Conservation (phyloP, 1,140 invertebrate genomes). For the Ladona fulva region DNA sequence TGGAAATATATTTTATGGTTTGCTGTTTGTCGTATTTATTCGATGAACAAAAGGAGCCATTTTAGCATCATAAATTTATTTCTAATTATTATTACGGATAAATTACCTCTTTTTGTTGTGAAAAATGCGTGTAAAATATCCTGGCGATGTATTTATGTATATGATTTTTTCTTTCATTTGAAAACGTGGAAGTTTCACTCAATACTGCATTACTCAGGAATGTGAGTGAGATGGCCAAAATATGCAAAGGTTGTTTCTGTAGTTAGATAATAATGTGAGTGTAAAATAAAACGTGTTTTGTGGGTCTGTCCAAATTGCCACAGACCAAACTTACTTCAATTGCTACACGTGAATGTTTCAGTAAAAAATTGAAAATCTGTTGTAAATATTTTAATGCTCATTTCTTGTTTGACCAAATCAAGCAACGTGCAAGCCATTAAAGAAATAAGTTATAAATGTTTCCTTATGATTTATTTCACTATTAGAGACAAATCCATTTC, state of each 20-base stretch:
- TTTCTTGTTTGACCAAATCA: constrained; percentile 2
- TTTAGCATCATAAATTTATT: neutral
- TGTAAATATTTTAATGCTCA: neutral
- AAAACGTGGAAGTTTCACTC: neutral
- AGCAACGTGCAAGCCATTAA: constrained; percentile 8
- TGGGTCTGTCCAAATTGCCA: neutral
- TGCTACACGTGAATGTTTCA: neutral
- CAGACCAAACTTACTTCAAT: neutral
- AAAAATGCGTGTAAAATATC: neutral
- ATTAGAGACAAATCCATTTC: too few species aligned
- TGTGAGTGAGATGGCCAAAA: neutral
- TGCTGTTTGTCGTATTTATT: too few species aligned
- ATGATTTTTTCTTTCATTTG: neutral
- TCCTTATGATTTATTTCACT: neutral
- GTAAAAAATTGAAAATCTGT: neutral
- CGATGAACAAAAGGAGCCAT: neutral
- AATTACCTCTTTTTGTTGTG: neutral
- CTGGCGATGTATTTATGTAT: neutral
- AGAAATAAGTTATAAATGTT: neutral
- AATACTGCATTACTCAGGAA: neutral
- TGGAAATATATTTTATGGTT: too few species aligned
- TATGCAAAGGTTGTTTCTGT: neutral
- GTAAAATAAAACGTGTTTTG: constrained; percentile 2
- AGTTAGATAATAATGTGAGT: neutral
- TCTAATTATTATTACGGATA: neutral